A percentile compares a stretch with the other conserved stretches of the same genome.
Conservation (phyloP, 2,888 invertebrate genomes). For the Diaphora mendica region DNA sequence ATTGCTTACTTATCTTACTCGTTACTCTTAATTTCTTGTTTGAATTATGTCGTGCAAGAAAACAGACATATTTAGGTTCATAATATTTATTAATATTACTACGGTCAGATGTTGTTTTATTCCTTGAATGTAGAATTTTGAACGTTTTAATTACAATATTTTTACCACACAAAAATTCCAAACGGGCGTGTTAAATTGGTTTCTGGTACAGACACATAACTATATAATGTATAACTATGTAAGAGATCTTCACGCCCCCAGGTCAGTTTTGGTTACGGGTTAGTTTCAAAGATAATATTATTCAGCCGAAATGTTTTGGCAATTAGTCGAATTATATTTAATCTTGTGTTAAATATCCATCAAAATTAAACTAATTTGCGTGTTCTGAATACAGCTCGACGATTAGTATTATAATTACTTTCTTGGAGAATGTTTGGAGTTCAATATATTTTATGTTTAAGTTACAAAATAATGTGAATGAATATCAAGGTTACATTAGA, state of each 20-base stretch:
- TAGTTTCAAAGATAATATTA: not conserved
- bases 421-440: not conserved
- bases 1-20: constrained; percentile 60
- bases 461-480: not conserved
- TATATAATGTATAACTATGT: not conserved
- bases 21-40: constrained; percentile 49
- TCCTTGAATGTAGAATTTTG: not conserved
- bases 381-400: not conserved
- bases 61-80: not conserved
- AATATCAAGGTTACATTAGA: not conserved
- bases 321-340: not conserved
- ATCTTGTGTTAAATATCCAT: not conserved
- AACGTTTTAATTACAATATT: not conserved
- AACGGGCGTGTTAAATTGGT: not conserved
- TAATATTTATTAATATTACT: not conserved
- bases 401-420: not conserved
- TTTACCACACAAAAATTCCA: not conserved
- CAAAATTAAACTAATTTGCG: not conserved
- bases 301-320: not conserved
- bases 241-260: not conserved
- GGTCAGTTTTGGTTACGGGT: not conserved
- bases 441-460: not conserved
- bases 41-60: constrained; percentile 19
- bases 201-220: not conserved
- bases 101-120: no score